Conservation (phyloP, 1,140 invertebrate genomes). For the Heliconius melpomene region DNA sequence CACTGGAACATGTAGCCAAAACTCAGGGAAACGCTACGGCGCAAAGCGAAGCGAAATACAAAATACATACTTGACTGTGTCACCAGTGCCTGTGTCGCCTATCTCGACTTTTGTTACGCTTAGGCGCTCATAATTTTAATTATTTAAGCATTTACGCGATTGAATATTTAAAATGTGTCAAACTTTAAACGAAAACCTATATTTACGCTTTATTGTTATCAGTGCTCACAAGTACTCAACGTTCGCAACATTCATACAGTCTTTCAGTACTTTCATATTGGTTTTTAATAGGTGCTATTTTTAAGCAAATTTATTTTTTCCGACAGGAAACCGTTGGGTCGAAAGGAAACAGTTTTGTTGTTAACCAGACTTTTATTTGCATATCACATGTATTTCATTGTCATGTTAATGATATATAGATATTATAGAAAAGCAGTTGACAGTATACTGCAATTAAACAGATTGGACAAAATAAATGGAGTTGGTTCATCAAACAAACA, state of each 20-base stretch:
- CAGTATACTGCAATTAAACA: slow-evolving; percentile 46
- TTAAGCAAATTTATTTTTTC: not conserved
- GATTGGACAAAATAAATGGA: slow-evolving; percentile 1
- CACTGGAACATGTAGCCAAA: slow-evolving; percentile 85
- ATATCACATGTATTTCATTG: slow-evolving; percentile 61
- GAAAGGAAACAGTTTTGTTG: slow-evolving; percentile 75
- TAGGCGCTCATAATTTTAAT: not conserved
- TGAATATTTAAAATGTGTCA: not conserved
- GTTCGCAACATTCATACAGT: not conserved
- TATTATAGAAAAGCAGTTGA: slow-evolving; percentile 45
- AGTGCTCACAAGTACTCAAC: not conserved
- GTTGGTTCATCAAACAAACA: slow-evolving; percentile 17
- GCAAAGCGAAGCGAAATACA: slow-evolving; percentile 45
- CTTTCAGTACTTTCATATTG: slow-evolving; percentile 1
- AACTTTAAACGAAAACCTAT: not conserved
- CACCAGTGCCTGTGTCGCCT: slow-evolving; percentile 25
- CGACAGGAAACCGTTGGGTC: slow-evolving; percentile 58
- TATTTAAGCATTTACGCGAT: slow-evolving; percentile 2
- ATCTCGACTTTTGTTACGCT: slow-evolving; percentile 1
- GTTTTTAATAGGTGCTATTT: not conserved
- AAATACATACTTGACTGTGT: slow-evolving; percentile 54
- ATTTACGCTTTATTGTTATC: not conserved
- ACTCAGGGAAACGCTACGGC: slow-evolving; percentile 58
- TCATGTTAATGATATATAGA: slow-evolving; percentile 36
- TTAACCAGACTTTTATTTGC: slow-evolving; percentile 73